Percentiles rank a stretch among this genome's conserved stretches.
Conservation (phyloP, 2,113 vertebrate genomes). For the Chionodraco myersi region DNA sequence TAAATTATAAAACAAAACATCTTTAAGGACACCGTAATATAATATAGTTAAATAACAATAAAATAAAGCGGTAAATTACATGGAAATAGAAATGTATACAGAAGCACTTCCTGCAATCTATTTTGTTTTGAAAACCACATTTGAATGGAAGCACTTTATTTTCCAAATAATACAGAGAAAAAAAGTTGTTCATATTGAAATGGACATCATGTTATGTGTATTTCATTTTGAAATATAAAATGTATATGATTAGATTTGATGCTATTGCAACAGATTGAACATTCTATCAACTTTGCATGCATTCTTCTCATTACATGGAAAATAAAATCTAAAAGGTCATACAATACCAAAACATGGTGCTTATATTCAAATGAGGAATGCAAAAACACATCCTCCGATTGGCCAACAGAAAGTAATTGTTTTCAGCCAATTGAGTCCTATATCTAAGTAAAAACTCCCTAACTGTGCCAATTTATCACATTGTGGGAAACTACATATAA, state of each 20-base stretch:
- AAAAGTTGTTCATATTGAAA: not conserved
- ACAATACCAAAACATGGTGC: not conserved
- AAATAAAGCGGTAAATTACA: too few species aligned
- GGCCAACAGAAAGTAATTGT: too few species aligned
- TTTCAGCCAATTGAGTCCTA: not conserved
- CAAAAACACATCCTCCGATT: not conserved
- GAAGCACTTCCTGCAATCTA: slow-evolving; percentile 11
- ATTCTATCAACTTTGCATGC: not conserved
- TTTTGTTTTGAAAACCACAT: slow-evolving; percentile 12
- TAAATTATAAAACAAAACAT: too few species aligned
- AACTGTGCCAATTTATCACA: not conserved
- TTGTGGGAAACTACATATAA: not conserved
- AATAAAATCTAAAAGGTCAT: not conserved
- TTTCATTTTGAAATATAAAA: not conserved
- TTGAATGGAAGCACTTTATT: slow-evolving; percentile 9
- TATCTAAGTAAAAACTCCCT: not conserved
- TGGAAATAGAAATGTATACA: too few species aligned
- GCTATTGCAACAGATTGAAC: not conserved
- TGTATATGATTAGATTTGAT: not conserved
- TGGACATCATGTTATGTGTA: not conserved
- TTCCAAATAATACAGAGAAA: not conserved
- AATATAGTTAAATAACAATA: too few species aligned
- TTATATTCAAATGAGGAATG: not conserved
- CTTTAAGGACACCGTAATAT: too few species aligned
- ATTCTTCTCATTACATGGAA: not conserved